Base-by-base conservation (phyloP, 1,140 invertebrate genomes). In the Saccostrea cuccullata region DNA sequence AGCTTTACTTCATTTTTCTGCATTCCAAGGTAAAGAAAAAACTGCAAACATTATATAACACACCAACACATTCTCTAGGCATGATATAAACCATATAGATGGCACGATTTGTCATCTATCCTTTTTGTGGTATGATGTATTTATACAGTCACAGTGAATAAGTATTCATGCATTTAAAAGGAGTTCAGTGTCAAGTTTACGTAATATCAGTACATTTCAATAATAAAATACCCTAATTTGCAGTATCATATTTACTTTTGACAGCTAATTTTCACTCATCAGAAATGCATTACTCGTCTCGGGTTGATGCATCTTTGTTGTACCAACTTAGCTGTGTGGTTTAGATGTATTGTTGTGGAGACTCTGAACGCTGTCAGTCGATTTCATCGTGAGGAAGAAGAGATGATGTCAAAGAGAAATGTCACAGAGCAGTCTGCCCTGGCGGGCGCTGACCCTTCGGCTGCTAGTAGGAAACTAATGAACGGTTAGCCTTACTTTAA, bases 1-100 rank as follows among this genome's bases (percentile, higher is more conserved):
- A 99, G 95, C 98, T 99, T 98, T 99, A 99, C 93, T 99, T 99
- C 94, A 98, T 99, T 93, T 99, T 99, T 95, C 98, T 99, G 97
- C 99, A 99, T 95, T 98, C 98, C 84, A 96, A 98, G 96, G 98
- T 99, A 96, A 13, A 11, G 56, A 60, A 60, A 60, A 17, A 36
- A 36, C 30, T 36, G 30, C 30, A 36, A 36, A 36, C 30, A 36
- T 36, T 36, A 36, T 36, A 36, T 36, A 36, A 36, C 30, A 36
- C 30, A 36, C 30, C 30, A 36, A 36, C 30, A 36, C 30, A 36
- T 36, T 36, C 30, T 36, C 30, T 36, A 36, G 30, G 30, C 2
- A 36, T 36, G 30, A 36, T 36, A 36, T 36, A 36, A 36, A 36
- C 30, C 30, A 36, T 36, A 36, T 36, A 36, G 30, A 36, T 36